Percentiles rank a stretch among this genome's conserved stretches.
These are phyloP conservation scores for Sepiola atlantica DNA, from an alignment of 2,888 invertebrate species.

Conservation along the genomic window DNA sequence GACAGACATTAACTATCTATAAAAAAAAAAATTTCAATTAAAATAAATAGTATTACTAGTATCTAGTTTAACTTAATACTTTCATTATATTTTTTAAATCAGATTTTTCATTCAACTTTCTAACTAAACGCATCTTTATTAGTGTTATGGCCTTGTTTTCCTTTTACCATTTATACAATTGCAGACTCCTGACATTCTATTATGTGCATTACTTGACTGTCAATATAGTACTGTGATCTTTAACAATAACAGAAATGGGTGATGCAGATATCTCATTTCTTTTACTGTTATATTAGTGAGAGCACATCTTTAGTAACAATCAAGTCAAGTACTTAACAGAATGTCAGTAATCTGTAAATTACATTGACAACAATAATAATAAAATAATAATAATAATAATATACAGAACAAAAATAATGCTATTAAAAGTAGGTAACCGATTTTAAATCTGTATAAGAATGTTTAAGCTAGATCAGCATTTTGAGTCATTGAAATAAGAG, in stretches of 20 bases:
- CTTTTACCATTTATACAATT: neutral
- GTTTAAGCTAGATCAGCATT: neutral
- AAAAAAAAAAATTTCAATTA: neutral
- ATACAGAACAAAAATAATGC: neutral
- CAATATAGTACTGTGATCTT: neutral
- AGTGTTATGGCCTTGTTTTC: neutral
- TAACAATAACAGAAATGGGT: neutral
- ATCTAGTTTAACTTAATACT: too few relatives aligned
- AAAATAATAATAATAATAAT: too few relatives aligned
- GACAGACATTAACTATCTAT: neutral
- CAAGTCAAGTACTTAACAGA: too few relatives aligned
- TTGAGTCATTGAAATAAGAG: neutral
- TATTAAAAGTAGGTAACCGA: neutral
- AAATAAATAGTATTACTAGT: too few relatives aligned
- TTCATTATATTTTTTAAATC: too few relatives aligned
- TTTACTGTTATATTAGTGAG: neutral
- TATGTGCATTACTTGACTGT: neutral
- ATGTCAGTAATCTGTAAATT: too few relatives aligned
- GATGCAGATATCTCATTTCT: neutral
- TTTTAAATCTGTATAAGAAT: neutral
- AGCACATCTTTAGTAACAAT: too few relatives aligned
- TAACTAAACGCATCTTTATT: neutral
- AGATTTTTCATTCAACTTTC: neutral
- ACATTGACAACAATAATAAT: too few relatives aligned
- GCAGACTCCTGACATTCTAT: neutral